Percentiles rank a stretch among this genome's conserved stretches.
These are phyloP conservation scores for Sinodicranocentrus sp. DNA, from an alignment of 2,888 invertebrate genomes.

Conservation along the genomic window DNA sequence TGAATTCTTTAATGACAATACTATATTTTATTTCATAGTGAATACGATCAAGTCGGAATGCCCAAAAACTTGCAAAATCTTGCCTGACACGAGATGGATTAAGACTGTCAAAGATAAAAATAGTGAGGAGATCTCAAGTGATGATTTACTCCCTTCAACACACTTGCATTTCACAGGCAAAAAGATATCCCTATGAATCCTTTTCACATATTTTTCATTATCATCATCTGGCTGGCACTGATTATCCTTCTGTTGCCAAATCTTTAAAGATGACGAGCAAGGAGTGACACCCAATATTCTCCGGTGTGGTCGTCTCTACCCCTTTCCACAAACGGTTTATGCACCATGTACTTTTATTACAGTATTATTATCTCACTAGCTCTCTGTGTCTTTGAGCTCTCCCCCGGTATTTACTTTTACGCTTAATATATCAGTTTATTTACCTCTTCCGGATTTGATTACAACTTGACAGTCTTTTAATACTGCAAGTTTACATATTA, in stretches of 20 bases:
- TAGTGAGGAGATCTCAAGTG: too few species aligned
- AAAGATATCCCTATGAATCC: too few species aligned
- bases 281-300: constrained; percentile 54
- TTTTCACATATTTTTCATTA: too few species aligned
- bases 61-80: too few species aligned
- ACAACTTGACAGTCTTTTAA: background rate
- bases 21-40: too few species aligned
- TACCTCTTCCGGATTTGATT: constrained; percentile 29
- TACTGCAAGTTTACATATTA: too few species aligned
- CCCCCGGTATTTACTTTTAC: constrained; percentile 14
- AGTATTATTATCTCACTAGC: constrained; percentile 1
- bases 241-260: constrained; percentile 17
- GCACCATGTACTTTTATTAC: constrained; percentile 55
- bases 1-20: too few species aligned
- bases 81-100: too few species aligned
- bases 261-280: constrained; percentile 15
- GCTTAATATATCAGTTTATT: constrained; percentile 37
- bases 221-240: constrained; percentile 14
- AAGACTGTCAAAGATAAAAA: too few species aligned
- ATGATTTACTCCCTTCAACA: too few species aligned
- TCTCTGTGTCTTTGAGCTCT: background rate
- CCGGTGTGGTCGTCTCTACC: constrained; percentile 42
- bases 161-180: too few species aligned
- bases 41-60: too few species aligned
- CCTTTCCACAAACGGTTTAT: constrained; percentile 10